Evolutionary conservation across 2,888 invertebrate genomes (phyloP), one percentile per base, ranked within the genome.

Genomic region (Empis stercorea): DNA sequence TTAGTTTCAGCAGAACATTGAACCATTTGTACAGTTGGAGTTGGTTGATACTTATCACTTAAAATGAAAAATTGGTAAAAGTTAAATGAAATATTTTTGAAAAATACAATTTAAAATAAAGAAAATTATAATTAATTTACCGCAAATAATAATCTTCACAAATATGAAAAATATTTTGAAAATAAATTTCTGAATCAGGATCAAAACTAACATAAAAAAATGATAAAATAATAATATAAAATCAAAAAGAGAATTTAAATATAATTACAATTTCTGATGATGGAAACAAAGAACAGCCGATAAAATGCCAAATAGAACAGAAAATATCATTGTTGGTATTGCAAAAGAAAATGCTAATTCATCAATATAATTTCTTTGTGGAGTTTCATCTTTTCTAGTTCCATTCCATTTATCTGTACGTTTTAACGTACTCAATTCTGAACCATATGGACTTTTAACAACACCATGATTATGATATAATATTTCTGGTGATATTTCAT

Each of bases 271-370:
- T 61, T 81, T 79, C 53, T 82, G 81, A 58, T 84, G 81, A 55
- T 84, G 80, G 54, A 86, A 79, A 64, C 87, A 87, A 11, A 87
- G 70, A 1, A 84, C 78, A 3, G 81, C 76, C 0, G 85, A 82
- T 3, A 87, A 63, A 9, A 83, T 71, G 4, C 80, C 73, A 2
- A 80, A 73, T 2, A 85, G 67, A 15, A 84, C 61, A 40, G 84
- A 65, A 60, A 87, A 72, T 40, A 87, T 70, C 46, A 80, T 63
- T 52, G 81, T 71, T 0, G 87, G 87, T 13, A 83, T 74, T 11
- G 84, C 75, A 48, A 86, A 75, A 0, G 84, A 80, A 3, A 81
- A 76, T 0, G 79, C 73, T 54, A 85, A 71, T 60, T 86, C 84
- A 49, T 76, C 73, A 10, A 76, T 73, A 57, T 86, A 85, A 56